phyloP scores from a whole-genome alignment of 2,113 vertebrate species.

The Sturnira hondurensis region DNA sequence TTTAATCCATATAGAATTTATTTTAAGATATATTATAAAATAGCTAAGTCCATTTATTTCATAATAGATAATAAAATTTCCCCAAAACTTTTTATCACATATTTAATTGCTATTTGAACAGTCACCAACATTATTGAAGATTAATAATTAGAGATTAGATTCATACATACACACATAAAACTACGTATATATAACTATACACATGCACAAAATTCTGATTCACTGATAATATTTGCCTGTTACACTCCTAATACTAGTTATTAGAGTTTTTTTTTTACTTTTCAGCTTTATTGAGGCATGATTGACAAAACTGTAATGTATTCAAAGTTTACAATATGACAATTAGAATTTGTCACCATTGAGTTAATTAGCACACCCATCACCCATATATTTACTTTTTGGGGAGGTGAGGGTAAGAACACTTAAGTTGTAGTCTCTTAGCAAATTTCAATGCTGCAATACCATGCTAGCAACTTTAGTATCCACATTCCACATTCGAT shows the following conservation, averaged over 20 bases:
- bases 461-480: not conserved
- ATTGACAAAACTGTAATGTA: not conserved
- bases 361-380: not conserved
- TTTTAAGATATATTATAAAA: constrained; percentile 1
- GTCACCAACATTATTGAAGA: not conserved
- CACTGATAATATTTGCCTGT: not conserved
- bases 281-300: not conserved
- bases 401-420: not conserved
- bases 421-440: not conserved
- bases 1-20: not conserved
- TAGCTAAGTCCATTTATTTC: not conserved
- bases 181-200: not conserved
- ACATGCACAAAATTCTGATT: not conserved
- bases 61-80: not conserved
- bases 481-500: not conserved
- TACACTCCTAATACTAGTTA: not conserved
- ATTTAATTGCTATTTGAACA: not conserved
- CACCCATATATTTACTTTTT: not conserved
- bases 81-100: not conserved
- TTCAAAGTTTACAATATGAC: not conserved
- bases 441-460: not conserved
- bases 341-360: not conserved
- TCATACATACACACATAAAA: not conserved
- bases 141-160: not conserved
- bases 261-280: not conserved